Base-by-base conservation (phyloP, 2,113 vertebrate genomes). In the Enhydra lutris region DNA sequence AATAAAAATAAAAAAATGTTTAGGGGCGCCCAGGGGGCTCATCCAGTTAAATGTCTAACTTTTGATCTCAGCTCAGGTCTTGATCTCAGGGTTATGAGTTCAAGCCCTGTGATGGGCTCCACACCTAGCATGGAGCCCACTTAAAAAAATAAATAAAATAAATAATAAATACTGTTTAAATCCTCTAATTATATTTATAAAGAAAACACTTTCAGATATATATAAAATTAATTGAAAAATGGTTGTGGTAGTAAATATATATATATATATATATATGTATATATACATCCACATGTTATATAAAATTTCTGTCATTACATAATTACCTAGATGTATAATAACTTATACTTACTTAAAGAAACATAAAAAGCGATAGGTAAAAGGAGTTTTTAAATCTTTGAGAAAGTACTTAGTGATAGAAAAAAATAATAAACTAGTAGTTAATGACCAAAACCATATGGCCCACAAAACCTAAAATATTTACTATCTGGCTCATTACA, bases 401-500 rank as follows among this genome's bases (percentile, higher is more conserved):
- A 96, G 69, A 88, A 97, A 92, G 82, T 85, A 76, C 12, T 79
- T 65, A 82, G 8, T 55, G 84, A 92, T 6, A 91, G 63, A 89
- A 97, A 76, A 50, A 91, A 94, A 78, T 63, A 95, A 87, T 59
- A 92, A 97, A 90, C 29, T 65, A 84, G 63, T 26, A 86, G n/a
- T 79, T 94, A 74, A 74, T 0, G 29, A 78, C 61, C 61, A 92
- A 92, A 94, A 89, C 79, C 11, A 71, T 45, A 71, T 69, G 31
- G 39, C n/a, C 83, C 23, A 89, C n/a, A 84, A 97, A 86, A 8
- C 13, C n/a, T 86, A 93, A 95, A 94, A 57, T 86, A 74, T 67
- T 84, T 93, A 86, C n/a, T 81, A 67, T 52, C 39, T 69, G 10
- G 29, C 8, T 14, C 59, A 83, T 94, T 63, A 69, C 1, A 89